phyloP scores from a whole-genome alignment of 2,888 invertebrate genomes.

The Rotaria macrura region DNA sequence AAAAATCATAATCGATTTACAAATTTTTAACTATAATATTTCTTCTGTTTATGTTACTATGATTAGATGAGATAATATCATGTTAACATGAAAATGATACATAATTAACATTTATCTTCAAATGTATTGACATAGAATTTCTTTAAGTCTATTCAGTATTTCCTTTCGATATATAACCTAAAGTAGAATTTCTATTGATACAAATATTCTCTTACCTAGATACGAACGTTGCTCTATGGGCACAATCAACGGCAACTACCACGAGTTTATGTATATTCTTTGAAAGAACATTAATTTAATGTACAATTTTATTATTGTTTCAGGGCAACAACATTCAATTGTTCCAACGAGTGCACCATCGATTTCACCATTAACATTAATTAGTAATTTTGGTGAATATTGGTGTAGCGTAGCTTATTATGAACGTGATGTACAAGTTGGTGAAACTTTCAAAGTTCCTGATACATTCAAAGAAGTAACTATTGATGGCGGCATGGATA shows the following conservation, averaged over 20 bases:
- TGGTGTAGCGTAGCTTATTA: slow-evolving; percentile 99
- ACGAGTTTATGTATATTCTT: not conserved
- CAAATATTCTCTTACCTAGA: not conserved
- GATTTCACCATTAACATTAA: not conserved
- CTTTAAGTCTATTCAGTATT: too few relatives aligned
- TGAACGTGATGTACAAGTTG: slow-evolving; percentile 83
- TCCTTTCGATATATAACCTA: too few relatives aligned
- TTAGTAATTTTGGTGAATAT: slow-evolving; percentile 58
- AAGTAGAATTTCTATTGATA: too few relatives aligned
- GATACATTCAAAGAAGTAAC: slow-evolving; percentile 68
- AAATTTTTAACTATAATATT: too few relatives aligned
- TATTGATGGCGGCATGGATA: slow-evolving; percentile 88
- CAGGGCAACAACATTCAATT: not conserved
- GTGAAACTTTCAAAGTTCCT: slow-evolving; percentile 57
- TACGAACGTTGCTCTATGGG: not conserved
- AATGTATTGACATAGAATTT: too few relatives aligned
- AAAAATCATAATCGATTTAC: too few relatives aligned
- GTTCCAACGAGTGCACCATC: not conserved
- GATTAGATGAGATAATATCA: too few relatives aligned
- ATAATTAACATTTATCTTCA: too few relatives aligned
- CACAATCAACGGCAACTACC: not conserved
- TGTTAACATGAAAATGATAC: too few relatives aligned
- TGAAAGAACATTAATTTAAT: not conserved
- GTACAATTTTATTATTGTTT: too few relatives aligned
- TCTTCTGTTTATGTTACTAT: too few relatives aligned